Percentiles rank a stretch among this genome's conserved stretches.
Conservation (phyloP, 2,888 invertebrate genomes). For the Drosophila tanythrix region DNA sequence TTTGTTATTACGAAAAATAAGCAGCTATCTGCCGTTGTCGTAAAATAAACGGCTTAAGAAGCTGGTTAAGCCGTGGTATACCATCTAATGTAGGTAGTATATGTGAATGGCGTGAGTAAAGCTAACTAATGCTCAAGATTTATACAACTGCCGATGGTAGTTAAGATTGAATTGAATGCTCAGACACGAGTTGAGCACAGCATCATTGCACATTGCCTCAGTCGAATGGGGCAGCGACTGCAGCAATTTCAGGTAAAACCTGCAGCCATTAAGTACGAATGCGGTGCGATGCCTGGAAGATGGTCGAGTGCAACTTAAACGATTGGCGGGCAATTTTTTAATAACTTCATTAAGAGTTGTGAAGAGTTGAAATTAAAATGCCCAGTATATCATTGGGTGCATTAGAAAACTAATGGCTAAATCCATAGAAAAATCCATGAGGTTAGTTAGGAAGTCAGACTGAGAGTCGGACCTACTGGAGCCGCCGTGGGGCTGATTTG, state of each 20-base stretch:
- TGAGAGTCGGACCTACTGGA: not conserved
- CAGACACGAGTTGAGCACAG: constrained; percentile 73
- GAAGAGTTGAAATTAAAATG: constrained; percentile 64
- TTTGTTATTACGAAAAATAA: constrained; percentile 42
- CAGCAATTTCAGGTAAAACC: constrained; percentile 39
- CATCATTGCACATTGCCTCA: constrained; percentile 57
- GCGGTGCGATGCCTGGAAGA: constrained; percentile 29
- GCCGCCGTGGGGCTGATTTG: constrained; percentile 37
- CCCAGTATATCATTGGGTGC: constrained; percentile 49
- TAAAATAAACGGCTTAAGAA: constrained; percentile 45
- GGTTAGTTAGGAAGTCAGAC: not conserved
- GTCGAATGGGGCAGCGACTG: constrained; percentile 48
- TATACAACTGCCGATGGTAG: constrained; percentile 76
- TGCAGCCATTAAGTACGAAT: constrained; percentile 43
- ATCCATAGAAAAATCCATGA: constrained; percentile 18
- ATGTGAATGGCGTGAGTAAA: not conserved
- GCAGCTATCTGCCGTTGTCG: constrained; percentile 39
- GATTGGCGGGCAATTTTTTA: constrained; percentile 76
- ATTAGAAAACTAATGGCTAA: constrained; percentile 29
- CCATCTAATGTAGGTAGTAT: constrained; percentile 5
- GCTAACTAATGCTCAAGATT: constrained; percentile 60
- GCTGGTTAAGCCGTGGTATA: constrained; percentile 10
- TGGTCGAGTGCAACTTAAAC: constrained; percentile 53
- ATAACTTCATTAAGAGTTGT: constrained; percentile 75
- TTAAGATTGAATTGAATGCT: constrained; percentile 80